Base-by-base conservation (phyloP, 2,797 vertebrate genomes). In the Syngnathus rostellatus region DNA sequence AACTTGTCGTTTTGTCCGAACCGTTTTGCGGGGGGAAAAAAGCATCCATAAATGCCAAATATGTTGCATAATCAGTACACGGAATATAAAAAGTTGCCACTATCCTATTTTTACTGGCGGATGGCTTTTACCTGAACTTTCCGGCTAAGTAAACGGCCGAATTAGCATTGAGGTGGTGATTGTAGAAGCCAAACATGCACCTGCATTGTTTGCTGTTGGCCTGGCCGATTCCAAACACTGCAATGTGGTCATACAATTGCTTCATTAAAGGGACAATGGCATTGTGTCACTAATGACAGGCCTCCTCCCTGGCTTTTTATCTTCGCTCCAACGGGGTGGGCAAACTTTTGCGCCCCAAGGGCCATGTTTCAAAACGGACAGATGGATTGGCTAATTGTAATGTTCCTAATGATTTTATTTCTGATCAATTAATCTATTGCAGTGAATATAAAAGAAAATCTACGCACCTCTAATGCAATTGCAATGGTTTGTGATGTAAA, bases 251-350 rank as follows among this genome's bases (percentile, higher is more conserved):
- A 72, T 60, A 90, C 87, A 90, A 87, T 84, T 68, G 81, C 62
- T 79, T 89, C 82, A 88, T 89, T 87, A 86, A 77, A 64, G 58
- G 80, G 80, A 89, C 87, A 88, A 89, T 86, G 68, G 78, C 69
- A 81, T 85, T 86, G 81, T 85, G 76, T 83, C 68, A 75, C 70
- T 85, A 84, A 88, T 85, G 78, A 81, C 74, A 70, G 75, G 79
- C 71, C 81, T 72, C 85, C 83, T 82, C 83, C 83, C 81, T 67
- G 72, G 76, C 82, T 65, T 71, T 76, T 82, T 69, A 72, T 65
- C 75, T 74, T 64, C 25, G 17, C 21, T 21, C 74, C 72, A 70
- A 72, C 57, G 14, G 14, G 31, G 55, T 17, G 55, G 67, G 66
- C 54, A 72, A 63, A 71, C 55, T 64, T 66, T 21, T 51, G 46